Evolutionary conservation across 1,140 invertebrate genomes (phyloP).

Genomic region (Brachionus rubens): DNA sequence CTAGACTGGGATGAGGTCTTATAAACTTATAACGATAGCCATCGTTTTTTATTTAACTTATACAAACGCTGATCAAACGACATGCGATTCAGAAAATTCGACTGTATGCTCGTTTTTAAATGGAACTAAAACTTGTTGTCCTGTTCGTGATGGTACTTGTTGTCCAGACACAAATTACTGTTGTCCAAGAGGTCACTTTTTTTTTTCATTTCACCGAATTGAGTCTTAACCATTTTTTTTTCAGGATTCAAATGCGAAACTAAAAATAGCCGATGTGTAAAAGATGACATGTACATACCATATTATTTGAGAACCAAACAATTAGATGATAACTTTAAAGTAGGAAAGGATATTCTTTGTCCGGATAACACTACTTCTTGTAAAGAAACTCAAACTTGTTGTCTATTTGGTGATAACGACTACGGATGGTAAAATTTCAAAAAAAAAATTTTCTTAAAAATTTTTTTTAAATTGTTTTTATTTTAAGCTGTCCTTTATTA

Average conservation of each 20-base stretch:
- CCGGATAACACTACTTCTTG: slow-evolving; percentile 37
- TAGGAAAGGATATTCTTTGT: slow-evolving; percentile 38
- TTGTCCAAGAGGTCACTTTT: slow-evolving; percentile 40
- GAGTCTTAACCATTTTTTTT: no score
- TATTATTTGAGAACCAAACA: neutral
- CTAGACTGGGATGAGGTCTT: neutral
- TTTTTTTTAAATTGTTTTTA: neutral
- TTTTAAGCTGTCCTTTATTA: slow-evolving; percentile 22
- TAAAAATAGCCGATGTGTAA: neutral
- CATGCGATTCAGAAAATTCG: slow-evolving; percentile 2
- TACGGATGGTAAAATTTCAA: slow-evolving; percentile 30
- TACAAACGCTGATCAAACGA: neutral
- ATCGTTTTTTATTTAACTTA: neutral
- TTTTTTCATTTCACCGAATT: no score
- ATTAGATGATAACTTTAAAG: neutral
- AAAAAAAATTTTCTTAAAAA: neutral
- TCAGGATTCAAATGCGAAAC: slow-evolving; percentile 20
- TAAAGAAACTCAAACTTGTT: slow-evolving; percentile 45
- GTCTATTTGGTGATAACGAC: slow-evolving; percentile 14
- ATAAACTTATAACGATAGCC: neutral
- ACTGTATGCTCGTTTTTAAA: slow-evolving; percentile 14
- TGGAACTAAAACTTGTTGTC: slow-evolving; percentile 37
- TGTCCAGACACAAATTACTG: slow-evolving; percentile 28
- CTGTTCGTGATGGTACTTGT: slow-evolving; percentile 34
- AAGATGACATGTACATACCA: neutral